Conservation (phyloP, 2,113 vertebrate genomes). For the Agelaius phoeniceus region DNA sequence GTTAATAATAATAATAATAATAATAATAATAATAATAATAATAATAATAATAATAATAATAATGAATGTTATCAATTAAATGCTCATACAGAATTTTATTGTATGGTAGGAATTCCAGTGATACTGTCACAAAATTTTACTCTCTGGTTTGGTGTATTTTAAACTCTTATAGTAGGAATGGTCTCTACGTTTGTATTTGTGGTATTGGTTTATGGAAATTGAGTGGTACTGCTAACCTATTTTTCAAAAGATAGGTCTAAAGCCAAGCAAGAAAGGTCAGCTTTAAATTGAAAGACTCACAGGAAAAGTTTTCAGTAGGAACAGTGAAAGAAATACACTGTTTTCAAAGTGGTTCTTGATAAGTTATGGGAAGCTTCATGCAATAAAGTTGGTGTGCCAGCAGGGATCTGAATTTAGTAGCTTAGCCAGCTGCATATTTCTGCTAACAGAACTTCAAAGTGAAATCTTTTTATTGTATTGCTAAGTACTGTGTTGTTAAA, state of each 20-base stretch:
- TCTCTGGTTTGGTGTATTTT: background rate
- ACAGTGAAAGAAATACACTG: accelerated
- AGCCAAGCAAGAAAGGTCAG: background rate
- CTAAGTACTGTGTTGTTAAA: background rate
- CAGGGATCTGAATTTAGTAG: background rate
- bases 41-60: too few species aligned
- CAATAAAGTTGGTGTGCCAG: background rate
- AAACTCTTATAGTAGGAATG: background rate
- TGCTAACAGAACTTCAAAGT: background rate
- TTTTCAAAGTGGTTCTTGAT: background rate
- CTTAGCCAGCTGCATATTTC: background rate
- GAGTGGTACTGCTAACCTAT: background rate
- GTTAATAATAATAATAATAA: background rate
- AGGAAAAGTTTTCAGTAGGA: background rate
- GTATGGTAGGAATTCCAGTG: background rate
- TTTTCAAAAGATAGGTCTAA: background rate
- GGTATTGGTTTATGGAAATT: background rate
- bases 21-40: too few species aligned
- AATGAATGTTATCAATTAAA: background rate
- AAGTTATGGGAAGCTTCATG: background rate
- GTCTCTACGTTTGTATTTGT: background rate
- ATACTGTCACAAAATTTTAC: background rate
- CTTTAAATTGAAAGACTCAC: background rate
- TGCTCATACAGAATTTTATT: background rate
- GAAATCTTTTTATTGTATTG: background rate